Base-by-base conservation (phyloP, 2,888 invertebrate species). In the Epinotia ramella region DNA sequence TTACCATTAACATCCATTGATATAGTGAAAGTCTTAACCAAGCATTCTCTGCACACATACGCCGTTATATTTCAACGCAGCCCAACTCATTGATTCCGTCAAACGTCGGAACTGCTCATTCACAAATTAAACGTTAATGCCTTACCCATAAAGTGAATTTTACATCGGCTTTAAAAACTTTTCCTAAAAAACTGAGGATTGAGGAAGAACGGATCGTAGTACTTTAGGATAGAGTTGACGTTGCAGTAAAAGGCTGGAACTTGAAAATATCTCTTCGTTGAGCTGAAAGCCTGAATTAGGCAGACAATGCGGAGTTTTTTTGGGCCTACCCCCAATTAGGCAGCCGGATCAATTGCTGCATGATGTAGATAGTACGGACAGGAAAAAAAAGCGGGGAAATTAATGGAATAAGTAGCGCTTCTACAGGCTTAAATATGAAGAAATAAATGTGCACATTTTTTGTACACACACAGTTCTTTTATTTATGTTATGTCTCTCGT, bases 301-400 rank as follows among this genome's bases (percentile, higher is more conserved):
- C 44, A 72, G 67, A 73, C 67, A 76, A 67, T 72, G 67, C 18
- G 28, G 24, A 13, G 44, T 20, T 76, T 76, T 75, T 74, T 76
- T 72, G 46, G 67, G 67, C 44, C 59, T 56, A 20, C 57, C 60
- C 33, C 46, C 76, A 76, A 71, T 76, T 72, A 76, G 67, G 53
- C 28, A 16, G 60, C 28, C 20, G 62, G 76, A 72, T 67, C 67
- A 73, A 62, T 73, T 73, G 66, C 66, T 62, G 75, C 16, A 53
- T 59, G 33, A 66, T 57, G 66, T 24, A 68, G 44, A 44, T 11
- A 0, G 71, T 60, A 67, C 44, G 18, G 72, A 28, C 33, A 63
- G 71, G 11, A 76, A 28, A 74, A 33, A 33, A 66, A 4, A 13
- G 0, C 7, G 5, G 5, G n/a, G 2, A 7, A 28, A 2, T 28